phyloP scores from a whole-genome alignment of 2,113 vertebrate genomes.

The Micronycteris hirsuta region DNA sequence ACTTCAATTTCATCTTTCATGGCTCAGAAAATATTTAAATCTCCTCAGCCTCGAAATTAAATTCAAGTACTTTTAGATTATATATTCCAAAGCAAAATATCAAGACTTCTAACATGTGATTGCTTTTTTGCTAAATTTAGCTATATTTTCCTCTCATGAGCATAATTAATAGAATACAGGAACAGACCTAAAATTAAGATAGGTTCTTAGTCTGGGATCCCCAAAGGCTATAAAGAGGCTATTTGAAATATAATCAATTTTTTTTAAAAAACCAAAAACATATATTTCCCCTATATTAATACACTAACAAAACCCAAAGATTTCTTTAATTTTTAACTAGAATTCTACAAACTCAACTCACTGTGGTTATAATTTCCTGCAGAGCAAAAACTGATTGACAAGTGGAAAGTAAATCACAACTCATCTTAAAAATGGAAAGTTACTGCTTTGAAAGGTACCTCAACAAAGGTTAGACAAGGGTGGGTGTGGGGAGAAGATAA shows the following conservation, averaged over 20 bases:
- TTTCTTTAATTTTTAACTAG: neutral
- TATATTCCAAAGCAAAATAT: neutral
- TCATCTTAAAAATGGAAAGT: neutral
- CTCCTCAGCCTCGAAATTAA: slow-evolving; percentile 1
- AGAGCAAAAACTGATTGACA: neutral
- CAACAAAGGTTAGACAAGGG: neutral
- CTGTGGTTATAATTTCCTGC: neutral
- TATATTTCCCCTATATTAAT: neutral
- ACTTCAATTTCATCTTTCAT: neutral
- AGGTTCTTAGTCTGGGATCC: neutral
- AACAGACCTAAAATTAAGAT: neutral
- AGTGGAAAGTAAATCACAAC: neutral
- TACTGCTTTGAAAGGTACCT: neutral
- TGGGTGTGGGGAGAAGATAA: neutral
- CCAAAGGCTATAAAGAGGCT: neutral
- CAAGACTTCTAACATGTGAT: neutral
- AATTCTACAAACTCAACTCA: neutral
- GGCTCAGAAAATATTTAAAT: neutral
- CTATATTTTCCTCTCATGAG: neutral
- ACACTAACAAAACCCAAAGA: neutral
- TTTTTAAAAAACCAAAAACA: neutral
- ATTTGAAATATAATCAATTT: neutral
- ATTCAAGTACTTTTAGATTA: neutral
- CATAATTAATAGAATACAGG: neutral
- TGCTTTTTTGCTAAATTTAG: neutral